Base-by-base conservation (phyloP, 2,113 vertebrate genomes). In the Planiliza haematocheilus region DNA sequence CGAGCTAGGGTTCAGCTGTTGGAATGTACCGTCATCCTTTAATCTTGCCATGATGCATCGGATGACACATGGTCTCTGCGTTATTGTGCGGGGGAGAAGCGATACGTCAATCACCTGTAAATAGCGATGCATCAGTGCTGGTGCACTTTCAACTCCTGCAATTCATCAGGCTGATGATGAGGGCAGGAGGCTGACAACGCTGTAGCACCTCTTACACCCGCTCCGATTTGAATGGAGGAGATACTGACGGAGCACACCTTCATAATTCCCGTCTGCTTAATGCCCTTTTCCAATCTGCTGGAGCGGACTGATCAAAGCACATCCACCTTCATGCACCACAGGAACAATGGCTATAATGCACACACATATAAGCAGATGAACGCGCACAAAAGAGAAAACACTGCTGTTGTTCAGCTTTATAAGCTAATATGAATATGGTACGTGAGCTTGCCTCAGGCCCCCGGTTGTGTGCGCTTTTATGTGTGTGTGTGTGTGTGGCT, bases 361-460 rank as follows among this genome's bases (percentile, higher is more conserved):
- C 34, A 64, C 60, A 34, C 7, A 59, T 8, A 67, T 3, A 70
- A 10, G n/a, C 34, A 39, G n/a, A 70, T 48, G 46, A 57, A 66
- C 50, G 69, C 42, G 60, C 55, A 63, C 18, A 61, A 63, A 77
- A 71, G 69, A 74, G 14, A 80, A 30, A 83, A 81, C 51, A 73
- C 55, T 73, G 58, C 81, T 83, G 82, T 80, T 81, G 75, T 83
- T 79, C 79, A 65, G 90, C 83, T 82, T 78, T 74, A 87, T 77
- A 78, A 87, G 78, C 77, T 82, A 61, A 83, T 86, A 88, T 88
- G 90, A 91, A 86, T 88, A 88, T 83, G 88, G 90, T 86, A 68
- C 58, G 50, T 77, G 79, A 88, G 85, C 58, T 79, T 42, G 89
- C 89, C 87, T 18, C 62, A 81, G 89, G 90, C 81, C 66, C 39